These are phyloP conservation scores for Ornithoptera priamus DNA, from an alignment of 2,888 invertebrate genomes.

Conservation along the genomic window DNA sequence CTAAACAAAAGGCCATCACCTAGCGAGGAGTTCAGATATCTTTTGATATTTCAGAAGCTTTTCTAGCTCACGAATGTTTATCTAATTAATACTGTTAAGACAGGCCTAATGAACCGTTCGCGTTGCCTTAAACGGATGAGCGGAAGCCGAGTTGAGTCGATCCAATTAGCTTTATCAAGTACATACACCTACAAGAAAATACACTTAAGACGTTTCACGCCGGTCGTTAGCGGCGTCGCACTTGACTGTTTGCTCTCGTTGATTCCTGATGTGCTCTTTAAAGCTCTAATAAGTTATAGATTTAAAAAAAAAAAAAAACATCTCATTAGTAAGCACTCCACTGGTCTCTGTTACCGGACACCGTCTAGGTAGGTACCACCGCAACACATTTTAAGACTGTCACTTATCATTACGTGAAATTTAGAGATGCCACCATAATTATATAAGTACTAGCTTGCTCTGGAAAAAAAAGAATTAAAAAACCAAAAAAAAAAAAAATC, in stretches of 20 bases:
- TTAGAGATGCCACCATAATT: no score
- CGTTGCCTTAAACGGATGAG: conserved; percentile 72
- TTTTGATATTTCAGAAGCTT: neutral
- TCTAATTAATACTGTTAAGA: conserved; percentile 68
- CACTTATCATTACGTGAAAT: no score
- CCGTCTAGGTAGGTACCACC: no score
- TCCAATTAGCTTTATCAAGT: conserved; percentile 70
- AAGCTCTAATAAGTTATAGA: neutral
- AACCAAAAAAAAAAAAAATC: no score
- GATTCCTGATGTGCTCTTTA: conserved; percentile 29
- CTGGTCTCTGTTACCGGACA: no score
- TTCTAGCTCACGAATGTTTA: conserved; percentile 47
- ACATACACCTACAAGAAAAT: conserved; percentile 68
- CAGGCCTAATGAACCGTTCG: conserved; percentile 67
- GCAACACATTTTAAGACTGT: no score
- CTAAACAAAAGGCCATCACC: no score
- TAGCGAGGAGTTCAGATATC: neutral
- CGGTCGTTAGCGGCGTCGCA: conserved; percentile 59
- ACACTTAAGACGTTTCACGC: conserved; percentile 65
- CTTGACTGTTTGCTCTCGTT: conserved; percentile 44
- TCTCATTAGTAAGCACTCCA: no score
- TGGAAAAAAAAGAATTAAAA: no score
- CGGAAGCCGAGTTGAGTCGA: conserved; percentile 62
- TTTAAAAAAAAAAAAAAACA: neutral
- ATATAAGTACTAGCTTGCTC: no score